A percentile compares a stretch with the other conserved stretches of the same genome.
phyloP scores from a whole-genome alignment of 1,140 invertebrate species.

The Dryas iulia region DNA sequence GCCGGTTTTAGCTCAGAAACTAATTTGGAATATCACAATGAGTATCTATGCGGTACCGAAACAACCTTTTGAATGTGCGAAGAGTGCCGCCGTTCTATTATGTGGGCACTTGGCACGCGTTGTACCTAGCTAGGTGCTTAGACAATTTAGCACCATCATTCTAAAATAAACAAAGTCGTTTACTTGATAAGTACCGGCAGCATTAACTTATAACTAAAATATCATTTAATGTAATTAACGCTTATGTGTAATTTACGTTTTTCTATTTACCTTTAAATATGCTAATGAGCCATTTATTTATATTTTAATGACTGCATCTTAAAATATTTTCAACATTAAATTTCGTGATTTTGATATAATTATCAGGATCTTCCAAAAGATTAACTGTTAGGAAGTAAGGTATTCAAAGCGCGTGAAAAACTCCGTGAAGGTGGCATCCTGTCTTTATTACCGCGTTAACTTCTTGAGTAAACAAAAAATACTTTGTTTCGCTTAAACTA shows the following conservation, averaged over 20 bases:
- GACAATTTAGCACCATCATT: constrained; percentile 18
- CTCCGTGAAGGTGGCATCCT: constrained; percentile 72
- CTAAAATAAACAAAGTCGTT: constrained; percentile 9
- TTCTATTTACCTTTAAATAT: not conserved
- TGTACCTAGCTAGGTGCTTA: constrained; percentile 5
- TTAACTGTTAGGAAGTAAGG: constrained; percentile 55
- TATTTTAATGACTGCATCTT: constrained; percentile 5
- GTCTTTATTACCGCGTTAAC: constrained; percentile 58
- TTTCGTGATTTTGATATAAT: constrained; percentile 32
- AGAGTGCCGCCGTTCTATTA: constrained; percentile 51
- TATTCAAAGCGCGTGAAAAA: constrained; percentile 60
- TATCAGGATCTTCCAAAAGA: constrained; percentile 39
- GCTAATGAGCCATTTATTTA: not conserved
- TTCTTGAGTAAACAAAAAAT: constrained; percentile 67
- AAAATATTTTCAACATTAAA: not conserved
- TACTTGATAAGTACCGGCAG: not conserved
- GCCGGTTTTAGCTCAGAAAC: constrained; percentile 72
- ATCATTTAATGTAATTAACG: not conserved
- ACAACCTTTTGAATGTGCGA: constrained; percentile 71
- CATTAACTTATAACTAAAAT: not conserved
- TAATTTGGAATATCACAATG: constrained; percentile 79
- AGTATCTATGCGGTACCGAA: constrained; percentile 72
- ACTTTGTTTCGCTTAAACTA: constrained; percentile 52
- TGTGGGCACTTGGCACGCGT: constrained; percentile 60
- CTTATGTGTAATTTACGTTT: constrained; percentile 7